These are phyloP conservation scores for Drosophila picticornis DNA, from an alignment of 2,888 invertebrate genomes.

Conservation along the genomic window DNA sequence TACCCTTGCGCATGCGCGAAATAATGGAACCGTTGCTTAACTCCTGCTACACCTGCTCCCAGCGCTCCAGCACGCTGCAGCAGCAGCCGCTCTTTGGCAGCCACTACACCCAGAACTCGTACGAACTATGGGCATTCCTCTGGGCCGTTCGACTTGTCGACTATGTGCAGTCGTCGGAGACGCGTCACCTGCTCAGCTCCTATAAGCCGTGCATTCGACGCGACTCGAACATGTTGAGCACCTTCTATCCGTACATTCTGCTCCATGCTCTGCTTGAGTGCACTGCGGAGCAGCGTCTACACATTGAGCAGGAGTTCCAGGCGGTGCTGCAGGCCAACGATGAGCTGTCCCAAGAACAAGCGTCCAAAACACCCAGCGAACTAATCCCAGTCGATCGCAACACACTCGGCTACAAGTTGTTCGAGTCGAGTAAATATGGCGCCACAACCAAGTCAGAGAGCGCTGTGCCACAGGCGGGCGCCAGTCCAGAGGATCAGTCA, in stretches of 20 bases:
- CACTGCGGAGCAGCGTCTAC: slow-evolving; percentile 82
- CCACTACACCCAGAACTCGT: slow-evolving; percentile 87
- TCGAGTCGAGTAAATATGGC: slow-evolving; percentile 73
- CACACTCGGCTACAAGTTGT: slow-evolving; percentile 67
- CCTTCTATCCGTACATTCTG: slow-evolving; percentile 91
- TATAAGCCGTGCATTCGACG: slow-evolving; percentile 91
- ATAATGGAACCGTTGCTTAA: slow-evolving; percentile 91
- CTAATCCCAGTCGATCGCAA: slow-evolving; percentile 4
- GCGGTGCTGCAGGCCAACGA: slow-evolving; percentile 84
- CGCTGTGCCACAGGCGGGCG: neutral
- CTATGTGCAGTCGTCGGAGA: slow-evolving; percentile 87
- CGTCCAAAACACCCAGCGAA: neutral
- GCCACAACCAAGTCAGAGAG: slow-evolving; percentile 32
- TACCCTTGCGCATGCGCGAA: slow-evolving; percentile 90
- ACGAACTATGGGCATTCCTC: slow-evolving; percentile 91
- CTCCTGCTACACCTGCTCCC: slow-evolving; percentile 87
- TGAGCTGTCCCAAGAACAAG: slow-evolving; percentile 27
- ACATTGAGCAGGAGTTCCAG: slow-evolving; percentile 86
- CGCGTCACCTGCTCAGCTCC: slow-evolving; percentile 88
- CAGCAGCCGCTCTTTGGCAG: slow-evolving; percentile 89
- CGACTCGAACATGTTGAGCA: slow-evolving; percentile 89
- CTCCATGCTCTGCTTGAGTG: slow-evolving; percentile 88
- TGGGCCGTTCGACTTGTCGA: slow-evolving; percentile 91
- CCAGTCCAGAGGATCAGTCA: slow-evolving; percentile 47
- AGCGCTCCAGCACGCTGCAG: slow-evolving; percentile 76